phyloP scores from a whole-genome alignment of 2,113 vertebrate species.

The Tupaia chinensis region DNA sequence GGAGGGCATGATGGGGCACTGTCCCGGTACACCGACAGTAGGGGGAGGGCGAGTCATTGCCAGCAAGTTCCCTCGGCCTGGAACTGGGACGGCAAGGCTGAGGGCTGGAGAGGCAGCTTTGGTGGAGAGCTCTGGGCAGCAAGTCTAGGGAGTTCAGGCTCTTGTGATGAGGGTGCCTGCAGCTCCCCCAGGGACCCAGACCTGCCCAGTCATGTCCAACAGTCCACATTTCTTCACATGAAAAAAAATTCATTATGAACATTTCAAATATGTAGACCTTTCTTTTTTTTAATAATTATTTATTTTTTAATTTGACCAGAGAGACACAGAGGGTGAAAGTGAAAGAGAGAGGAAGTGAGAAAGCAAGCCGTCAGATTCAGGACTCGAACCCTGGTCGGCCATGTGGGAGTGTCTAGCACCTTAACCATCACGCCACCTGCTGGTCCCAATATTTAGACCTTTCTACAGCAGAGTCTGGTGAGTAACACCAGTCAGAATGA shows the following conservation, averaged over 20 bases:
- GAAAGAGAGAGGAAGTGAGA: too few relatives aligned
- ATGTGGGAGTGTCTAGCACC: too few relatives aligned
- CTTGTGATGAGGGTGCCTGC: not conserved
- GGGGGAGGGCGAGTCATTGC: not conserved
- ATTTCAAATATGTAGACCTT: not conserved
- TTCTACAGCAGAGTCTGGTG: not conserved
- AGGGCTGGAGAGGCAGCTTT: not conserved
- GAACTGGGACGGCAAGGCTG: too few relatives aligned
- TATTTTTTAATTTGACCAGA: too few relatives aligned
- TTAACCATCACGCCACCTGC: too few relatives aligned
- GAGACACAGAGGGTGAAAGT: too few relatives aligned
- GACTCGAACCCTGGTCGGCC: too few relatives aligned
- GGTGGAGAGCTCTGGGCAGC: too few relatives aligned
- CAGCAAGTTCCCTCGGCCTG: not conserved
- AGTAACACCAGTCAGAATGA: not conserved
- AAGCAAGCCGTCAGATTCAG: too few relatives aligned
- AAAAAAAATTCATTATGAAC: not conserved
- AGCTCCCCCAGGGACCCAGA: not conserved
- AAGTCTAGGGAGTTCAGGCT: not conserved
- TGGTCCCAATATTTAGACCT: not conserved
- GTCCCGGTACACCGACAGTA: not conserved
- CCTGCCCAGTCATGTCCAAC: not conserved
- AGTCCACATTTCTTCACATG: not conserved
- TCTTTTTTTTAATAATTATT: not conserved
- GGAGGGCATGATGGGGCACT: not conserved